Evolutionary conservation across 2,888 invertebrate species (phyloP).

Genomic region (Mimas tiliae): DNA sequence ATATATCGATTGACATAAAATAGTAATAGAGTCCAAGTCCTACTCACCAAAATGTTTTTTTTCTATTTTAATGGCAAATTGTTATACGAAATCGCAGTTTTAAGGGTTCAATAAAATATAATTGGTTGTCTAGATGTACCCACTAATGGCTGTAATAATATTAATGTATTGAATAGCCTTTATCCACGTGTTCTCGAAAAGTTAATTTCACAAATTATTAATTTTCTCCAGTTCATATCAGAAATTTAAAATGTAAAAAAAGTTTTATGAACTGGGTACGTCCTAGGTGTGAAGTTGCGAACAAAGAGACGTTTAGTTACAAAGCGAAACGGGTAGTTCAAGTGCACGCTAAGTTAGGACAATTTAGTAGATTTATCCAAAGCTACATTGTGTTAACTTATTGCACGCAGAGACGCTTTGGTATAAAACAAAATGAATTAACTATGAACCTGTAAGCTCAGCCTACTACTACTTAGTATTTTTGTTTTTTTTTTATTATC

Average conservation of each 20-base stretch:
- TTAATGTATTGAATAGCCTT: neutral
- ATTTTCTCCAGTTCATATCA: too few species aligned
- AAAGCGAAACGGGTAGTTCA: neutral
- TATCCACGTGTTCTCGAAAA: neutral
- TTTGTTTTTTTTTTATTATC: too few species aligned
- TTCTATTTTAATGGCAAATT: neutral
- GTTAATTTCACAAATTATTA: neutral
- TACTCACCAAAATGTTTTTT: too few species aligned
- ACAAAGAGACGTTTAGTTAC: slow-evolving; percentile 13
- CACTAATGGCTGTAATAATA: neutral
- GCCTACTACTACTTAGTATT: too few species aligned
- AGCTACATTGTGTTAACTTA: slow-evolving; percentile 4
- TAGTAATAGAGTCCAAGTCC: neutral
- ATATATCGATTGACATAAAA: neutral
- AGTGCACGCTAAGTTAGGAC: neutral
- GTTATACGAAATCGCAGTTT: neutral
- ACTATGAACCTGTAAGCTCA: neutral
- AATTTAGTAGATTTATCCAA: slow-evolving; percentile 7
- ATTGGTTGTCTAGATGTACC: neutral
- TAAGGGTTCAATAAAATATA: neutral
- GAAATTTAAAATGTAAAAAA: neutral
- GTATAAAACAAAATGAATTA: neutral
- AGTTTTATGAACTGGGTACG: neutral
- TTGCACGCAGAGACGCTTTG: neutral
- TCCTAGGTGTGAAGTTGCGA: slow-evolving; percentile 1